phyloP scores from a whole-genome alignment of 1,140 invertebrate genomes.

The Bombus superbus region DNA sequence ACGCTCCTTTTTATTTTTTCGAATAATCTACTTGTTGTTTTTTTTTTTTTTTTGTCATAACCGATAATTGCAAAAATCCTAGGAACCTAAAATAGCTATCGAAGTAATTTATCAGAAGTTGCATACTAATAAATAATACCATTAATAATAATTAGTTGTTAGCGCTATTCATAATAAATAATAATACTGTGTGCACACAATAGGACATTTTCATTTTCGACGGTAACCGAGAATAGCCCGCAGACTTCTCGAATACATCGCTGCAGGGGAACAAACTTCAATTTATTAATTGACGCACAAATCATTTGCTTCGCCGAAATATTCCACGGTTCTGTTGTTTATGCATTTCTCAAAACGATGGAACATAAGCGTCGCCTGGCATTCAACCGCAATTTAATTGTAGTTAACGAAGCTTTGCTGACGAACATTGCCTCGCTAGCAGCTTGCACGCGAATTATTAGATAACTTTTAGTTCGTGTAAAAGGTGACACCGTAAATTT shows the following conservation, averaged over 20 bases:
- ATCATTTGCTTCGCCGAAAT: not conserved
- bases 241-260: not conserved
- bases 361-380: not conserved
- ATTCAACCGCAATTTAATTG: conserved; percentile 21
- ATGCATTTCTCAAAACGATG: not conserved
- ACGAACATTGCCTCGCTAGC: not conserved
- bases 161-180: too few relatives aligned
- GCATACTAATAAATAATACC: too few relatives aligned
- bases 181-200: too few relatives aligned
- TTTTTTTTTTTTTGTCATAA: too few relatives aligned
- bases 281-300: not conserved
- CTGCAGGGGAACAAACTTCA: not conserved
- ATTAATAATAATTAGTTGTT: too few relatives aligned
- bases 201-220: too few relatives aligned
- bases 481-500: conserved; percentile 4
- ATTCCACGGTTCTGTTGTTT: not conserved
- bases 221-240: not conserved
- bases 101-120: too few relatives aligned
- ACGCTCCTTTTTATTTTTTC: too few relatives aligned
- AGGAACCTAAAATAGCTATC: too few relatives aligned
- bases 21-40: too few relatives aligned
- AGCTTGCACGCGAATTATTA: not conserved
- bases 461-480: conserved; percentile 12
- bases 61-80: too few relatives aligned
- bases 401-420: conserved; percentile 11